Conservation (phyloP, 2,113 vertebrate species). For the Hiodon tergisus region DNA sequence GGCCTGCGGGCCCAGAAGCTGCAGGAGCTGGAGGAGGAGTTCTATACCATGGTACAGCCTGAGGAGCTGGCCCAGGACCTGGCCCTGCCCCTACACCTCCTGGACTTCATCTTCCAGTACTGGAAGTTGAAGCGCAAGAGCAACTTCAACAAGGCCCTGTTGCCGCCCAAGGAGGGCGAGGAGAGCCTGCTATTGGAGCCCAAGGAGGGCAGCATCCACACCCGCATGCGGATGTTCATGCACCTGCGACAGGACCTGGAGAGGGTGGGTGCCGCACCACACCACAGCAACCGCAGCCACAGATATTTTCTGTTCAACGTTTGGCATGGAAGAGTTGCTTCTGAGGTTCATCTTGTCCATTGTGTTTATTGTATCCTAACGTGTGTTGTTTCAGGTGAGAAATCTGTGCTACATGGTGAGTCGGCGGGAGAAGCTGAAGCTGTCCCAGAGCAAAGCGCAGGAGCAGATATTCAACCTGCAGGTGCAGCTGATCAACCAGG, state of each 20-base stretch:
- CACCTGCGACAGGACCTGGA: constrained; percentile 94
- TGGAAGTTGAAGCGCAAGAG: constrained; percentile 95
- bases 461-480: constrained; percentile 94
- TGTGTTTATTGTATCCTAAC: constrained; percentile 18
- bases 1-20: constrained; percentile 87
- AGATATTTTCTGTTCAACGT: background rate
- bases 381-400: constrained; percentile 72
- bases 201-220: constrained; percentile 91
- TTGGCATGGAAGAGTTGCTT: background rate
- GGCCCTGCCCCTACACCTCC: constrained; percentile 64
- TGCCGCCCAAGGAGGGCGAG: constrained; percentile 88
- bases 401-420: constrained; percentile 99
- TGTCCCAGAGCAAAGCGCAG: constrained; percentile 86
- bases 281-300: background rate
- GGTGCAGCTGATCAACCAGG: constrained; percentile 83
- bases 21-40: constrained; percentile 89
- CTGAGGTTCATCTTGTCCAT: background rate
- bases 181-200: constrained; percentile 83
- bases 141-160: constrained; percentile 87
- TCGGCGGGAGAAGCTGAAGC: constrained; percentile 94
- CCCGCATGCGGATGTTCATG: constrained; percentile 98
- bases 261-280: constrained; percentile 69
- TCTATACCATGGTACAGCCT: constrained; percentile 77
- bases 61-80: constrained; percentile 78
- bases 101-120: constrained; percentile 94